Base-by-base conservation (phyloP, 2,113 vertebrate species). In the Phalacrocorax aristotelis region DNA sequence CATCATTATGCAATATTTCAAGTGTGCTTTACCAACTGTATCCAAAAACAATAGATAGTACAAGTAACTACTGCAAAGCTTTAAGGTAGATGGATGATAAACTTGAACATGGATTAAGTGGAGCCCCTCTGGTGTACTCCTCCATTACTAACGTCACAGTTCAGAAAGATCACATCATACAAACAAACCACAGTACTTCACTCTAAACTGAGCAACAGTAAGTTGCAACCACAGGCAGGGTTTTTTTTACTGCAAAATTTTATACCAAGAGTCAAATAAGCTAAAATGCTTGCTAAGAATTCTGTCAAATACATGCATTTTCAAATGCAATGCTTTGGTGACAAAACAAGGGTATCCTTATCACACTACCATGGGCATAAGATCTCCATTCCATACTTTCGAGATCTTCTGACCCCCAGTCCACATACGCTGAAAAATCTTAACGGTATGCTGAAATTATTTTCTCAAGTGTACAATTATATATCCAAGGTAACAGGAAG, bases 41-140 rank as follows among this genome's bases (percentile, higher is more conserved):
- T 22, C 9, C 40, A 80, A 76, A 91, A 87, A 49, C 6, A 70
- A 54, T 9, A 69, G 17, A 57, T n/a, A 51, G 32, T 46, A 68
- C 36, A 70, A 9, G 11, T 51, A 76, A 68, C n/a, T 55, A 71
- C 25, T 44, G 16, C 34, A 89, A 91, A 85, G 62, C n/a, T 68
- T 68, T 68, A 69, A 44, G 16, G 34, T 3, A 34, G 57, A 79
- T 20, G 13, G 57, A 80, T 38, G 19, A 77, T 29, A 42, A 78
- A 75, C 19, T 38, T 69, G 22, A 92, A 80, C 7, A 60, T 0
- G 0, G 34, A 71, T 36, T 17, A 55, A 78, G n/a, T 8, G 1
- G 40, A 91, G 26, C 16, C 19, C n/a, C n/a, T 81, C 27, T 40
- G 44, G 11, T 12, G 14, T 22, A 49, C 22, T 78, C 26, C n/a